These are phyloP conservation scores for Drosophila obscura DNA, from an alignment of 1,140 invertebrate genomes.

Conservation along the genomic window DNA sequence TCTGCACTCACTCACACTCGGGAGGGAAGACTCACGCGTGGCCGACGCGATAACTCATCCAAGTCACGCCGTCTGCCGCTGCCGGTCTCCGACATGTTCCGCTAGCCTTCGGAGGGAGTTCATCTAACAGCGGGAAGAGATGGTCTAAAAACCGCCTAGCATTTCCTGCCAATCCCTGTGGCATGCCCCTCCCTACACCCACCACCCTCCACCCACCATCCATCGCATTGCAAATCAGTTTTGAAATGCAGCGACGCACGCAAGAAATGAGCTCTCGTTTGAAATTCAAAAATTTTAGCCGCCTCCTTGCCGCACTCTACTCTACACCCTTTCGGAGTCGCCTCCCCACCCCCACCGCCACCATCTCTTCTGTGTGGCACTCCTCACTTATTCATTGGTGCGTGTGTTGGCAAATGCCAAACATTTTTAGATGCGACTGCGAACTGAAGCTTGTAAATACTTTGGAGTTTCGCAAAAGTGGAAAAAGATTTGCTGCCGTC, in stretches of 20 bases:
- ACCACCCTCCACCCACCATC: slow-evolving; percentile 22
- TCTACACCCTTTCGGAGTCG: not conserved
- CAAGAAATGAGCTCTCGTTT: slow-evolving; percentile 76
- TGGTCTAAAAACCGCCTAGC: slow-evolving; percentile 47
- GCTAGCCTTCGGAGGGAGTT: slow-evolving; percentile 53
- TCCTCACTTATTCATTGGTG: slow-evolving; percentile 67
- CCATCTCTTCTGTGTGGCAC: not conserved
- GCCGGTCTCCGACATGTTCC: slow-evolving; percentile 60
- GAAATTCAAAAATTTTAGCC: slow-evolving; percentile 74
- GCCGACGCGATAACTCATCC: slow-evolving; percentile 68
- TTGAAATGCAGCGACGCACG: slow-evolving; percentile 76
- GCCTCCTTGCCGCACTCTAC: slow-evolving; percentile 16
- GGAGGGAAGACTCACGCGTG: slow-evolving; percentile 62
- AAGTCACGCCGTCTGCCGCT: slow-evolving; percentile 72
- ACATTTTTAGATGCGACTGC: slow-evolving; percentile 80
- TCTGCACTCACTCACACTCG: slow-evolving; percentile 8
- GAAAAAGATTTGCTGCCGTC: slow-evolving; percentile 69
- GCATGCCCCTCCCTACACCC: not conserved
- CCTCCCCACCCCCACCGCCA: not conserved
- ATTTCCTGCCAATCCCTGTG: slow-evolving; percentile 60
- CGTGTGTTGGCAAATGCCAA: slow-evolving; percentile 81
- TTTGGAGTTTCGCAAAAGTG: slow-evolving; percentile 73
- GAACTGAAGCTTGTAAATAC: slow-evolving; percentile 78
- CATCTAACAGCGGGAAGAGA: slow-evolving; percentile 58
- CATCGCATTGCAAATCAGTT: slow-evolving; percentile 65